Evolutionary conservation across 92 coral and sea anemone genomes (phyloP).

Genomic region (Zoanthus gigantus): DNA sequence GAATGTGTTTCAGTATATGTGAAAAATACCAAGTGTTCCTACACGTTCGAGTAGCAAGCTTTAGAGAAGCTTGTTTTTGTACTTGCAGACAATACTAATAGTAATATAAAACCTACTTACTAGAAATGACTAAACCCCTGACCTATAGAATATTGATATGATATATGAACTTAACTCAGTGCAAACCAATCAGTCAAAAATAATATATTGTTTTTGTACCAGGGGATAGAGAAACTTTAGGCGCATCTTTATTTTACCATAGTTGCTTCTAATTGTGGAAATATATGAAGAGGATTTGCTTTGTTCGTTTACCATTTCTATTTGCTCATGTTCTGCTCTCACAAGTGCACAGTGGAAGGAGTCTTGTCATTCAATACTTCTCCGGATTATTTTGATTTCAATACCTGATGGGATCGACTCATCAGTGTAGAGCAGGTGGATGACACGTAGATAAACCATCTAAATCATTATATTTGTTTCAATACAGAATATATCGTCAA

Average conservation of each 20-base stretch:
- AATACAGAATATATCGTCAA: background rate
- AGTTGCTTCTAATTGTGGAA: background rate
- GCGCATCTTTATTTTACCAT: background rate
- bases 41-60: background rate
- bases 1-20: background rate
- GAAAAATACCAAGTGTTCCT: background rate
- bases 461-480: background rate
- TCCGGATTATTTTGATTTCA: background rate
- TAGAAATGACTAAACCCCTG: background rate
- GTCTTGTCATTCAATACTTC: background rate
- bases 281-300: background rate
- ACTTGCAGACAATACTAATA: too few species aligned
- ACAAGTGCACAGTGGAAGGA: background rate
- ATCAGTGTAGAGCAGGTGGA: background rate
- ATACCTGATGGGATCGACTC: background rate
- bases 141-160: background rate
- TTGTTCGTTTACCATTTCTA: background rate
- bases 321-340: conserved; percentile 13
- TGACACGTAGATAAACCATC: background rate
- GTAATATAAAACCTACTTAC: too few species aligned
- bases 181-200: background rate
- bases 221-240: background rate
- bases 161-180: background rate
- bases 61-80: background rate
- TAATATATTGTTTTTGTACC: background rate